Base-by-base conservation (phyloP, 2,797 vertebrate species). In the Gymnoscopelus microlampas region DNA sequence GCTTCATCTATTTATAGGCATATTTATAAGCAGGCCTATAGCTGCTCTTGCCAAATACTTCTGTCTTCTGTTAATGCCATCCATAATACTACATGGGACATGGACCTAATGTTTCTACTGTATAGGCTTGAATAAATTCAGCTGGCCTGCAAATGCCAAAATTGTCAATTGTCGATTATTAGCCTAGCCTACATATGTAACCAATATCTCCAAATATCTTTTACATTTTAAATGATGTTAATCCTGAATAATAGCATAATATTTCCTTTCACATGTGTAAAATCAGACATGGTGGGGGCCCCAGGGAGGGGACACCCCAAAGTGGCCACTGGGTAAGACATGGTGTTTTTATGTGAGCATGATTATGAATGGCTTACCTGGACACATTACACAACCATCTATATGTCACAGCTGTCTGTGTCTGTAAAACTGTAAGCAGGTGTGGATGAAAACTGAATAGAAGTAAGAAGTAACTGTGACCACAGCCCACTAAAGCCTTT, bases 391-490 rank as follows among this genome's bases (percentile, higher is more conserved):
- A 78, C 77, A 85, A 84, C 81, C 81, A 70, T 66, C 71, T 71
- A 63, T 79, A 68, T 72, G 85, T 88, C 81, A 85, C 63, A 85
- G 79, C 84, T 64, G 83, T 84, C 79, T 74, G 62, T 60, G 55
- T 77, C 69, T 85, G 86, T 91, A 76, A 89, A 86, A 87, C 73
- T 84, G 81, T 87, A 85, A 88, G 80, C 80, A 84, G 81, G 77
- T 78, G 87, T 81, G 73, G 88, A 87, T 70, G 53, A 74, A 85
- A 76, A 13, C 29, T 65, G 61, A 83, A 79, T 76, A 66, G 67
- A 76, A 53, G 72, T 15, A 59, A 74, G 6, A 35, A 35, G 7
- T 68, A 74, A 73, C 76, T 60, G 68, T 81, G 82, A 87, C 80
- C 77, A 14, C 78, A 73, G 53, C 61, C 65, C 70, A 35, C 69